Evolutionary conservation across 2,797 vertebrate species (phyloP), one percentile per base, ranked within the genome.

Genomic region (Melanotaenia maccullochi): DNA sequence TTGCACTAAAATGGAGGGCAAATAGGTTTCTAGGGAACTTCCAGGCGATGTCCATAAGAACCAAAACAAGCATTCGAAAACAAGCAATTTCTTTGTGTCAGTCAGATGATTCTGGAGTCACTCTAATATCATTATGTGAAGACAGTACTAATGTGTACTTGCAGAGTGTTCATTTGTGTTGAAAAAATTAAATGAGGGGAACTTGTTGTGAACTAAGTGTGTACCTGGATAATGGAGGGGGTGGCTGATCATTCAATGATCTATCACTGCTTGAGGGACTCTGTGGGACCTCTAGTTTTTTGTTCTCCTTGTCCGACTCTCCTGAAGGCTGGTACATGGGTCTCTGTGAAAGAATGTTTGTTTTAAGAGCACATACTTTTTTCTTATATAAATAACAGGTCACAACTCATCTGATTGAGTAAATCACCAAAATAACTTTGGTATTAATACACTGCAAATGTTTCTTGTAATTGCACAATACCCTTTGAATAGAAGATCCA

Each of bases 291-390:
- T 97, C 97, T 2, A 97, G 94, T 79, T 91, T 94, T 85, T 96
- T 98, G 90, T 99, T 99, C 85, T 99, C 98, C 90, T 99, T 99
- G 89, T 99, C 98, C 0, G 98, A 99, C 90, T 99, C 98, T 76
- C 97, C 98, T 69, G 98, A 99, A 1, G 98, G 98, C 4, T 99
- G 98, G 91, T 98, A 99, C 75, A 95, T 92, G 33, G 95, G 95
- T 81, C 89, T 96, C 78, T 93, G 85, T 93, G 94, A 81, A 30
- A 72, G 40, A 76, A 79, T 6, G 80, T 5, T 68, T 14, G 2
- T 30, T 38, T 63, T n/a, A 61, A 22, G 24, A 52, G 42, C 42
- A 24, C 0, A 32, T 0, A 0, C 1, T 32, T 47, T 42, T 0
- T 60, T 12, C 18, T 47, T 47, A 20, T 20, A 8, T 47, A 47